Evolutionary conservation across 2,888 invertebrate species (phyloP), one percentile per base, ranked within the genome.

Genomic region (Theodoxus fluviatilis): DNA sequence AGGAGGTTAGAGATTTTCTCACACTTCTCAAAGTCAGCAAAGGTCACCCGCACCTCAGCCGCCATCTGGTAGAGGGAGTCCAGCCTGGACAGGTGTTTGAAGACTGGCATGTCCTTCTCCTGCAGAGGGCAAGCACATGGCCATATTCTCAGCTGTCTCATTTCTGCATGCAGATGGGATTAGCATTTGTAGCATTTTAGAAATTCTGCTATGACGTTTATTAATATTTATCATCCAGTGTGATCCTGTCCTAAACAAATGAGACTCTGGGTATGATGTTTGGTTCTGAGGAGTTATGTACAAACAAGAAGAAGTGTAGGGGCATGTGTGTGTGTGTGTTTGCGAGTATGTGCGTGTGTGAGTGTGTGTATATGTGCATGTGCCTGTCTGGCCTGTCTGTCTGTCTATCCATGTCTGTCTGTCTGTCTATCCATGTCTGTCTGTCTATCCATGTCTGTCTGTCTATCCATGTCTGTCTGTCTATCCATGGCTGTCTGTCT

Each of bases 11-110:
- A 77, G 18, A 83, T 78, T 64, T 76, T 73, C 74, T 83, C 83
- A 67, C 83, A 83, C 71, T 82, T 83, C 66, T 81, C 78, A 66
- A 83, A 75, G 72, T 85, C 84, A 31, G 76, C 69, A 69, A 85
- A 83, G 31, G 78, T 73, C 2, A 79, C 81, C 40, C 79, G 74
- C 0, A 85, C 76, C 63, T 84, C 82, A 7, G 79, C 76, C 69
- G 79, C 78, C 74, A 82, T 74, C 47, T 76, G 73, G 68, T 78
- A 83, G 74, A 81, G 73, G 1, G 76, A 75, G 31, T 82, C 83
- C 18, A 74, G 71, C 68, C 83, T 75, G 63, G 77, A 71, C 72
- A 83, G 75, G 15, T 77, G 76, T 70, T 83, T 83, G 68, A 77
- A 80, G 4, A 80, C 75, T 61, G 79, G 75, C 22, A 81, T 79